Conservation (phyloP, 1,140 invertebrate species). For the Drosophila nebulosa region DNA sequence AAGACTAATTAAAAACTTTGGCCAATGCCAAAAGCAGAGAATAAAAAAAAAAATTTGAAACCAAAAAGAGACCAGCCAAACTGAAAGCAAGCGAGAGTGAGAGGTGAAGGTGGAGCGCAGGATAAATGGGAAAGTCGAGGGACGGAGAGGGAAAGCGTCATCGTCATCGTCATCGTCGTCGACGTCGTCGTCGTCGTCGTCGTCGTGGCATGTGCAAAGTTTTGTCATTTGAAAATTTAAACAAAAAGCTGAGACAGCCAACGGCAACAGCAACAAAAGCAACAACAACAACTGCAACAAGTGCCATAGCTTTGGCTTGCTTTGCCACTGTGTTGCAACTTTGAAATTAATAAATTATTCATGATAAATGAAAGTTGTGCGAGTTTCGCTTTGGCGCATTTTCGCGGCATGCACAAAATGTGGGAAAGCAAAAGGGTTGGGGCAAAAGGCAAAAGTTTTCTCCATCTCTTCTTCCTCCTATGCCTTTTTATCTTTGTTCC, state of each 20-base stretch:
- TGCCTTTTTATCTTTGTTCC: neutral
- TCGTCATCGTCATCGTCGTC: neutral
- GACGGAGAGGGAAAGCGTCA: neutral
- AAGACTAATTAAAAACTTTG: slow-evolving; percentile 78
- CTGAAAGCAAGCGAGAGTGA: neutral
- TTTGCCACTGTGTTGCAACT: slow-evolving; percentile 37
- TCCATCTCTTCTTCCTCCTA: neutral
- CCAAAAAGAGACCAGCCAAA: neutral
- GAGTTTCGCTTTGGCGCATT: slow-evolving; percentile 13
- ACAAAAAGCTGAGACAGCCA: slow-evolving; percentile 61
- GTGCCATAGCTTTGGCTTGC: slow-evolving; percentile 22
- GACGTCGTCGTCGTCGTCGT: neutral
- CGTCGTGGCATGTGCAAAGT: slow-evolving; percentile 56
- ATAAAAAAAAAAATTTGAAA: slow-evolving; percentile 30
- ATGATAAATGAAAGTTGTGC: slow-evolving; percentile 59
- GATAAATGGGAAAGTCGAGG: neutral
- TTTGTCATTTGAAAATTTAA: slow-evolving; percentile 75
- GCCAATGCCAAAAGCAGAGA: slow-evolving; percentile 57
- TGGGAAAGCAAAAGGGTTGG: too few species aligned
- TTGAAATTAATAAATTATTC: slow-evolving; percentile 63
- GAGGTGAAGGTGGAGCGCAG: neutral
- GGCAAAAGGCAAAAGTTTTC: neutral
- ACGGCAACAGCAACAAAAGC: slow-evolving; percentile 20
- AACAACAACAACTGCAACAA: slow-evolving; percentile 34
- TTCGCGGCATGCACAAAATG: neutral